phyloP scores from a whole-genome alignment of 2,888 invertebrate genomes.

The Palloptera scutellata region DNA sequence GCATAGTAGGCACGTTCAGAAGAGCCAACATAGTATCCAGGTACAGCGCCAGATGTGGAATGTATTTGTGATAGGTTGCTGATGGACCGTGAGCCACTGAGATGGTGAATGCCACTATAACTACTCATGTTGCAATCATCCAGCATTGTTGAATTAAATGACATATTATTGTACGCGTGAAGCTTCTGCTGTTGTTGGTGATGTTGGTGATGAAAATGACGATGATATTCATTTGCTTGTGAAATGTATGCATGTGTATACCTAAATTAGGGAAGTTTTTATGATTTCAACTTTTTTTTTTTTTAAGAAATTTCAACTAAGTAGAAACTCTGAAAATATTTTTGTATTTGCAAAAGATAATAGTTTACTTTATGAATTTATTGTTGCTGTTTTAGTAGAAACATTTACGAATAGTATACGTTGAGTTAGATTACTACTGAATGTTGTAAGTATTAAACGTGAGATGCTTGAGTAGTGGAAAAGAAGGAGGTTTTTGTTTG shows the following conservation, averaged over 20 bases:
- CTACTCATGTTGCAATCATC: conserved; percentile 44
- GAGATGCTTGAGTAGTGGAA: too few species aligned
- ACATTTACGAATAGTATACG: neutral
- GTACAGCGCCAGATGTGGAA: conserved; percentile 28
- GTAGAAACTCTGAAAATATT: neutral
- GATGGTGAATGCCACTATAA: conserved; percentile 34
- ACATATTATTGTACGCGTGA: conserved; percentile 38
- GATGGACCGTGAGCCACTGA: conserved; percentile 45
- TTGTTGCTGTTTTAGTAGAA: neutral
- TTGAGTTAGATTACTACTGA: too few species aligned
- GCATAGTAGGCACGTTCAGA: conserved; percentile 49
- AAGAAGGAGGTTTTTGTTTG: too few species aligned
- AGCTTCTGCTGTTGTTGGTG: conserved; percentile 49
- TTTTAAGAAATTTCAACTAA: too few species aligned
- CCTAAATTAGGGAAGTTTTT: conserved; percentile 47
- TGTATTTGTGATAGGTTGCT: conserved; percentile 51
- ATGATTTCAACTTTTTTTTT: conserved; percentile 6
- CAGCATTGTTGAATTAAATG: conserved; percentile 48
- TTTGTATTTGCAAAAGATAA: conserved; percentile 1
- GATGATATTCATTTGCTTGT: conserved; percentile 63
- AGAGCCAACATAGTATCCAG: conserved; percentile 40
- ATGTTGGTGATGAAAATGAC: conserved; percentile 52
- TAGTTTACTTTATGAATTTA: neutral
- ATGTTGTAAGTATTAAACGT: too few species aligned
- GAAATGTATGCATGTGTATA: conserved; percentile 63